Base-by-base conservation (phyloP, 2,888 invertebrate species). In the Polydesmus complanatus region DNA sequence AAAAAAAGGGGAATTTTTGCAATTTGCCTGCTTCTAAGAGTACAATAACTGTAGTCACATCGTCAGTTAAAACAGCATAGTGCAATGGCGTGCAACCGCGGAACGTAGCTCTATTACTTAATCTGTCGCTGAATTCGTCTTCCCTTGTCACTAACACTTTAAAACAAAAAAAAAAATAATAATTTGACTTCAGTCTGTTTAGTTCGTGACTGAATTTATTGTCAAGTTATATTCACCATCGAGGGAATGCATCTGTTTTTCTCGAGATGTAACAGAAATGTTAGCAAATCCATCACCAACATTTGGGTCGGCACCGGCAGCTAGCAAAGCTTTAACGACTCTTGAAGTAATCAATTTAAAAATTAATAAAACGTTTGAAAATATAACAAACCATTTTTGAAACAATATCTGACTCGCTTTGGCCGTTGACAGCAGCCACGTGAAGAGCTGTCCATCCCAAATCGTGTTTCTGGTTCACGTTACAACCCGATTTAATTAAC, bases 381-480 rank as follows among this genome's bases (percentile, higher is more conserved):
- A 54, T 8, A 54, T 26, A 8, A 11, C 18, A 14, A 5, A 21
- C 19, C 19, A 14, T 5, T 51, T n/a, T 11, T n/a, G 5, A 51
- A 51, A 51, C 19, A 51, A 21, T 51, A 51, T 21, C 22, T 50
- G 65, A 74, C 73, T 68, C 67, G n/a, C 66, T 19, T 69, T 82
- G 82, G 64, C 83, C 83, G 75, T 88, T 89, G 48, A 90, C 84
- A 11, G 86, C 85, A 47, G 92, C 92, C 56, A 84, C 81, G 76
- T 90, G 89, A 37, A 93, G 77, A 26, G 89, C 81, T 18, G 88
- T 89, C 92, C 93, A 93, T 56, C 93, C 93, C 54, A 90, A 77
- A 26, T 78, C 68, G 75, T 92, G 91, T 18, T 85, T 78, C 55
- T 74, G 71, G 76, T 92, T 88, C 1, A 85, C 78, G 68, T 83